phyloP scores from a whole-genome alignment of 1,140 invertebrate genomes.

The Drosophila cardini region DNA sequence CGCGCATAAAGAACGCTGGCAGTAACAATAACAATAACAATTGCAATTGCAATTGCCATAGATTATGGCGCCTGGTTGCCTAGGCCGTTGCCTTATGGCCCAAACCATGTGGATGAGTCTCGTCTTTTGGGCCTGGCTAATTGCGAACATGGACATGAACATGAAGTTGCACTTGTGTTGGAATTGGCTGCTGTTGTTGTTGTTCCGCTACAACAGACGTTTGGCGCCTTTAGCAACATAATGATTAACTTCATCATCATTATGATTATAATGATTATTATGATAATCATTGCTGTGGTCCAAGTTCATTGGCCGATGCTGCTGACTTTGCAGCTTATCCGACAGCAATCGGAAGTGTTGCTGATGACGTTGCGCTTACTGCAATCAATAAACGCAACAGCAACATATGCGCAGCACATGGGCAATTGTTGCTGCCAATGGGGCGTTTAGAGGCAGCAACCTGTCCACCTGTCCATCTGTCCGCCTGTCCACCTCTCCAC shows the following conservation, averaged over 20 bases:
- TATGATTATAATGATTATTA: not conserved
- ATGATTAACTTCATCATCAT: constrained; percentile 5
- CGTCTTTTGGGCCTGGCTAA: constrained; percentile 21
- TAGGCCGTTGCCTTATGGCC: constrained; percentile 21
- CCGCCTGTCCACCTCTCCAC: constrained; percentile 17
- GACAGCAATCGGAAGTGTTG: constrained; percentile 46
- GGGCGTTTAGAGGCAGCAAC: constrained; percentile 21
- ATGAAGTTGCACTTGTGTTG: constrained; percentile 20
- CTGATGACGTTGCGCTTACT: constrained; percentile 42
- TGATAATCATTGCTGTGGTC: constrained; percentile 1
- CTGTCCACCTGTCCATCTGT: constrained; percentile 9
- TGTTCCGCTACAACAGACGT: not conserved
- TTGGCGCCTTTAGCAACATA: constrained; percentile 4
- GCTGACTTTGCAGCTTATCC: constrained; percentile 23
- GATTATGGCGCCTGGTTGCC: constrained; percentile 48
- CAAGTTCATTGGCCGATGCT: constrained; percentile 27
- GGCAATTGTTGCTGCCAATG: constrained; percentile 41
- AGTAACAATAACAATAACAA: constrained; percentile 58
- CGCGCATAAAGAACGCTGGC: constrained; percentile 15
- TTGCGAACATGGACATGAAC: constrained; percentile 36
- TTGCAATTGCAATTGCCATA: constrained; percentile 60
- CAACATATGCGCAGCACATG: constrained; percentile 36
- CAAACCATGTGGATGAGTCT: constrained; percentile 9
- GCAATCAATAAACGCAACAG: constrained; percentile 41
- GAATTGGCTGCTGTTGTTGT: constrained; percentile 24